phyloP scores from a whole-genome alignment of 64 coral and sea anemone genomes.

The Montipora foliosa region DNA sequence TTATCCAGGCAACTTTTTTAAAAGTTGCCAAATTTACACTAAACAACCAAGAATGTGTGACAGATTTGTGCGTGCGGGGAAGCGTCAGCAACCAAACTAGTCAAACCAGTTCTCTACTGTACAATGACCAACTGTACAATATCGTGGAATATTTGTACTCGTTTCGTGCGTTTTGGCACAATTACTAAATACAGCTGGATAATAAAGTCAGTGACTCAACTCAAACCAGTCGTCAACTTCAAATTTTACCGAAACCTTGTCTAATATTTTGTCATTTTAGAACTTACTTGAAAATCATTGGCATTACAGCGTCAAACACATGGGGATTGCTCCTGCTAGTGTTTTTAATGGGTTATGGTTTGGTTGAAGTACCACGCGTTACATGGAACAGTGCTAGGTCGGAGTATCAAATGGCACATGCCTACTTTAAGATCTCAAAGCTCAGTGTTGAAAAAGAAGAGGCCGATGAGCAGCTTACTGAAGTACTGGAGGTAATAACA shows the following conservation, averaged over 20 bases:
- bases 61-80: no score
- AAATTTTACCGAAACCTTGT: background rate
- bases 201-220: no score
- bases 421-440: conserved; percentile 99
- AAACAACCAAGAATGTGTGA: no score
- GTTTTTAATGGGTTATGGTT: conserved; percentile 94
- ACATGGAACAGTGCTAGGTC: conserved; percentile 89
- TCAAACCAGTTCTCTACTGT: no score
- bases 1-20: no score
- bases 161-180: no score
- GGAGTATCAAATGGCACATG: conserved; percentile 93
- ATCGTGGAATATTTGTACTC: no score
- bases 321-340: conserved; percentile 94
- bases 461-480: conserved; percentile 92
- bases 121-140: no score
- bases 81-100: no score
- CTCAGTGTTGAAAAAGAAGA: conserved; percentile 97
- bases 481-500: conserved; percentile 84
- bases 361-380: conserved; percentile 92
- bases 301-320: conserved; percentile 96
- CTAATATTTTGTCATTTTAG: background rate
- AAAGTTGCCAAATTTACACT: no score
- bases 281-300: conserved; percentile 82
- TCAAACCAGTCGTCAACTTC: no score
- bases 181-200: no score